Percentiles rank a stretch among this genome's conserved stretches.
These are phyloP conservation scores for Metalampra italica DNA, from an alignment of 2,888 invertebrate genomes.

Conservation along the genomic window DNA sequence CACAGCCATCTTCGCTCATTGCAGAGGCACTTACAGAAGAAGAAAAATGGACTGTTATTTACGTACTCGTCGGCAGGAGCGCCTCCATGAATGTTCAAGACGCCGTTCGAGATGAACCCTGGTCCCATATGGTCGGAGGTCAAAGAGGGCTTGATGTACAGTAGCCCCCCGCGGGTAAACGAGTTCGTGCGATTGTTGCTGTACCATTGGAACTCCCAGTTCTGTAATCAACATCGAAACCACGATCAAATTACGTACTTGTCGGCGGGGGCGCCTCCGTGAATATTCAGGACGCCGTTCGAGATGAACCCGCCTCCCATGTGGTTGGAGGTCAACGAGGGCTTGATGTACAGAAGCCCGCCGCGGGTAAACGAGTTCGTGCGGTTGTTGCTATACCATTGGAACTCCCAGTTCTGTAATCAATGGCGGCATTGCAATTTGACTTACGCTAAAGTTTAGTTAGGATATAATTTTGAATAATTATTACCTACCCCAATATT, in stretches of 20 bases:
- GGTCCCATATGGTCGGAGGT: constrained; percentile 75
- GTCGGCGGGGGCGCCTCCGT: constrained; percentile 80
- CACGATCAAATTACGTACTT: constrained; percentile 42
- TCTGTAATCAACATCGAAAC: constrained; percentile 47
- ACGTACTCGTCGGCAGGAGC: constrained; percentile 79
- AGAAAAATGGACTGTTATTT: not conserved
- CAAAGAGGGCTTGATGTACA: constrained; percentile 81
- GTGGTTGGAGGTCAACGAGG: constrained; percentile 78
- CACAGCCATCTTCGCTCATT: no score
- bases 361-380: constrained; percentile 80
- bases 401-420: constrained; percentile 84
- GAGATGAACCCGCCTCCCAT: constrained; percentile 72
- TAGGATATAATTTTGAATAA: no score
- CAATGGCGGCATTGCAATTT: constrained; percentile 2
- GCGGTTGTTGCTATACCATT: constrained; percentile 83
- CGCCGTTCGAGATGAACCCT: constrained; percentile 70
- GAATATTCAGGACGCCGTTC: constrained; percentile 73
- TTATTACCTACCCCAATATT: no score
- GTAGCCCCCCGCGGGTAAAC: constrained; percentile 74
- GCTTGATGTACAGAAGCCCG: constrained; percentile 80
- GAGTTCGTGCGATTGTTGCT: constrained; percentile 83
- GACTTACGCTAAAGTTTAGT: not conserved
- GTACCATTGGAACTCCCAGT: constrained; percentile 86
- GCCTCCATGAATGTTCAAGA: constrained; percentile 78
- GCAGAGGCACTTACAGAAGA: no score